Evolutionary conservation across 53 echinoderm and acorn worm genomes (phyloP), one percentile per base, ranked within the genome.

Genomic region (Antedon mediterranea): DNA sequence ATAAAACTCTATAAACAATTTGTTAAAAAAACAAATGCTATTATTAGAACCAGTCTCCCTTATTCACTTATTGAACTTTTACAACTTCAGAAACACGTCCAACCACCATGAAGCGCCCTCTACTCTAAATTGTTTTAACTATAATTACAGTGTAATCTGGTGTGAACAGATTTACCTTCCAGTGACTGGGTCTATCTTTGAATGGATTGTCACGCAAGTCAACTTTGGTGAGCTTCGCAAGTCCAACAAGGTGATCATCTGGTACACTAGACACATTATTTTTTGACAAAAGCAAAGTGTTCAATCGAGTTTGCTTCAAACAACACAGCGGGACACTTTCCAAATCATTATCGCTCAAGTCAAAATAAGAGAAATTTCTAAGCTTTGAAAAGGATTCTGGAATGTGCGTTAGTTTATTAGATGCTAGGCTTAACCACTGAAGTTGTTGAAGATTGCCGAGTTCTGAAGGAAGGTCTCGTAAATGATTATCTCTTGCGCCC

Each of bases 151-250:
- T 30, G 30, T 18, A 28, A 37, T 6, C 11, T 11, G 6, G 11
- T 6, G 4, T 37, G 4, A 11, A 37, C 11, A 28, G 32, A 28
- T 5, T 75, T 89, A 98, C 98, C 90, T 98, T 98, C 98, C 98
- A 98, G 30, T 98, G 98, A 7, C 76, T 43, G 31, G 98, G 98
- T 74, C 98, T 90, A 3, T 91, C 83, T 32, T 72, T 85, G 43
- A 98, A 79, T 29, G 90, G 82, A 42, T 98, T 98, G 31, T 84
- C 93, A 77, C 98, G 88, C 31, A 98, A 81, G 57, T 98, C 98
- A 28, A 98, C 78, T 76, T 98, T 98, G 30, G 86, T 88, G 11
- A 98, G 85, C 34, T 80, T 76, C 6, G 90, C 89, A 28, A 98
- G 77, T 26, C 98, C 93, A 14, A 98, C 76, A 28, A 98, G 83